Conservation (phyloP, 2,888 invertebrate genomes). For the Drosophila kokeensis region DNA sequence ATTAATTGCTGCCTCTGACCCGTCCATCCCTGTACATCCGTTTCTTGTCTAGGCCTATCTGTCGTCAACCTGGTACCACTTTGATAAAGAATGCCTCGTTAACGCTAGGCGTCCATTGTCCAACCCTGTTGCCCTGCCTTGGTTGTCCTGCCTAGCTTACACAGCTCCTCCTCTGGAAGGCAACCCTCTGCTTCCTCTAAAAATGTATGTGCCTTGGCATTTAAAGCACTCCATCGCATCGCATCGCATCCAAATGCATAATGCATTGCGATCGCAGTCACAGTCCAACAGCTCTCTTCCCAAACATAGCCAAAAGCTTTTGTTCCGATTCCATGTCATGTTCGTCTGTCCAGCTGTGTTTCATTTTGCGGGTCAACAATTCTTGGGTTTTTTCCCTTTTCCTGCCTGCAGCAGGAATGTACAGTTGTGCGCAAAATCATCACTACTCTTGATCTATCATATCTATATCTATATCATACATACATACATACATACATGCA, state of each 20-base stretch:
- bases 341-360: no score
- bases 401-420: not conserved
- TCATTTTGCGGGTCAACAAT: not conserved
- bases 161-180: not conserved
- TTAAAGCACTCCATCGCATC: no score
- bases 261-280: not conserved
- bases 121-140: not conserved
- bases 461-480: no score
- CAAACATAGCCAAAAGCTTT: not conserved
- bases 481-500: not conserved
- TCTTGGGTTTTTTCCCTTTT: no score
- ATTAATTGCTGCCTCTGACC: constrained; percentile 52
- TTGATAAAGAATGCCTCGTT: constrained; percentile 41
- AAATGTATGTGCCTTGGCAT: not conserved
- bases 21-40: constrained; percentile 1
- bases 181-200: not conserved
- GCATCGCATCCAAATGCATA: not conserved
- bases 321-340: no score
- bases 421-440: not conserved
- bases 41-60: not conserved
- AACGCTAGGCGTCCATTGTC: constrained; percentile 10
- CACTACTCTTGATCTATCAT: not conserved
- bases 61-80: constrained; percentile 10
- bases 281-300: not conserved
- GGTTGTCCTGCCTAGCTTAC: not conserved